A percentile compares a stretch with the other conserved stretches of the same genome.
Conservation (phyloP, 2,113 vertebrate species). For the Fregata magnificens region DNA sequence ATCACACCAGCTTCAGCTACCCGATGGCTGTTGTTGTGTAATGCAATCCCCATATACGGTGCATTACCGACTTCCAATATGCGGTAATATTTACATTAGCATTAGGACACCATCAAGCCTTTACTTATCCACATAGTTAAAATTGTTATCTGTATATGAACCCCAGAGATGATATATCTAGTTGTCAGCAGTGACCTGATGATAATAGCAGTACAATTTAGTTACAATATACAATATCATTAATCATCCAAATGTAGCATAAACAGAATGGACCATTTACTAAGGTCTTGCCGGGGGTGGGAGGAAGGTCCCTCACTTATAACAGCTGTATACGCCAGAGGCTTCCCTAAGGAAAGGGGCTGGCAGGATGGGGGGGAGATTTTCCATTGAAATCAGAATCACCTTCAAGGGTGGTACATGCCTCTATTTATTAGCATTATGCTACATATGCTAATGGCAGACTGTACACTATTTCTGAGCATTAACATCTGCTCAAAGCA, state of each 20-base stretch:
- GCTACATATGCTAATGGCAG: slow-evolving; percentile 84
- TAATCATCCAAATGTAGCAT: slow-evolving; percentile 74
- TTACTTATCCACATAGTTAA: slow-evolving; percentile 78
- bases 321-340: neutral
- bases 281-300: slow-evolving; percentile 5
- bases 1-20: neutral
- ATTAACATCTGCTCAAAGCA: slow-evolving; percentile 83
- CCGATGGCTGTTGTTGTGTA: neutral
- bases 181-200: slow-evolving; percentile 82
- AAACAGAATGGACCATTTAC: slow-evolving; percentile 63
- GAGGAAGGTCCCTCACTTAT: slow-evolving; percentile 6
- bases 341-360: neutral
- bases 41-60: neutral
- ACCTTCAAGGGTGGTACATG: slow-evolving; percentile 56
- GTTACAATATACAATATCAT: slow-evolving; percentile 76
- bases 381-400: slow-evolving; percentile 16
- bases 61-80: slow-evolving; percentile 42
- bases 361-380: neutral
- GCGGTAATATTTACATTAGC: slow-evolving; percentile 68
- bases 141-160: slow-evolving; percentile 80
- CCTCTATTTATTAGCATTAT: slow-evolving; percentile 80
- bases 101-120: slow-evolving; percentile 54
- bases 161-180: slow-evolving; percentile 79
- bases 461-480: slow-evolving; percentile 80
- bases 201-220: slow-evolving; percentile 82